phyloP scores from a whole-genome alignment of 2,888 invertebrate species.

The Scaptomyza polygonia region DNA sequence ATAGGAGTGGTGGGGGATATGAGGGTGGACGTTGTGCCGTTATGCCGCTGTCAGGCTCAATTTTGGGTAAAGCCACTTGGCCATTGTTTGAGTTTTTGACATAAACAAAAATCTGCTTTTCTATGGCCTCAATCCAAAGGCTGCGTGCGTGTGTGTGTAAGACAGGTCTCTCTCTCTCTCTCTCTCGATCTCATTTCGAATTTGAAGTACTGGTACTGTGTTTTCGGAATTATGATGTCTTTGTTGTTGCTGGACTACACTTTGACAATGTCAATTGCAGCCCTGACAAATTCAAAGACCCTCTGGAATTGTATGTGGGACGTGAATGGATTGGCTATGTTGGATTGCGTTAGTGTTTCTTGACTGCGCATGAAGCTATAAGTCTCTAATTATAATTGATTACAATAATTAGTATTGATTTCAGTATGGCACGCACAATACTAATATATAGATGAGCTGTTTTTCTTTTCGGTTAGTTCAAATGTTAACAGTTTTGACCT shows the following conservation, averaged over 20 bases:
- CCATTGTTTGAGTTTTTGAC: conserved; percentile 74
- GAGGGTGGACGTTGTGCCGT: conserved; percentile 18
- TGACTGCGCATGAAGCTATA: conserved; percentile 32
- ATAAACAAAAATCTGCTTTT: conserved; percentile 75
- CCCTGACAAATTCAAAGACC: conserved; percentile 26
- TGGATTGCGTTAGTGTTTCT: neutral
- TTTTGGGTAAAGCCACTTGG: conserved; percentile 73
- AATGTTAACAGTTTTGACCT: conserved; percentile 48
- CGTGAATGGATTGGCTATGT: neutral
- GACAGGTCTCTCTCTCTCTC: conserved; percentile 47
- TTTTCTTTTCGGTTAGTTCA: conserved; percentile 17
- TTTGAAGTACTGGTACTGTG: conserved; percentile 40
- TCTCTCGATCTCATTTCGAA: too few relatives aligned
- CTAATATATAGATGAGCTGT: conserved; percentile 21
- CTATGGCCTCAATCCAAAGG: conserved; percentile 42
- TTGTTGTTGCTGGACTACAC: conserved; percentile 59
- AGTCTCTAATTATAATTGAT: conserved; percentile 77
- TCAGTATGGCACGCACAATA: conserved; percentile 66
- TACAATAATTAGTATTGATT: conserved; percentile 78
- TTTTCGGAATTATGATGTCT: conserved; percentile 56
- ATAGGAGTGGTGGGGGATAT: neutral
- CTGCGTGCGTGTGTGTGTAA: conserved; percentile 15
- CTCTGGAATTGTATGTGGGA: conserved; percentile 15
- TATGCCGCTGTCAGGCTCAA: conserved; percentile 72
- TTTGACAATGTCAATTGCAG: conserved; percentile 77